A percentile compares a stretch with the other conserved stretches of the same genome.
phyloP scores from a whole-genome alignment of 2,797 vertebrate genomes.

The Parauchenoglanis punctatus region DNA sequence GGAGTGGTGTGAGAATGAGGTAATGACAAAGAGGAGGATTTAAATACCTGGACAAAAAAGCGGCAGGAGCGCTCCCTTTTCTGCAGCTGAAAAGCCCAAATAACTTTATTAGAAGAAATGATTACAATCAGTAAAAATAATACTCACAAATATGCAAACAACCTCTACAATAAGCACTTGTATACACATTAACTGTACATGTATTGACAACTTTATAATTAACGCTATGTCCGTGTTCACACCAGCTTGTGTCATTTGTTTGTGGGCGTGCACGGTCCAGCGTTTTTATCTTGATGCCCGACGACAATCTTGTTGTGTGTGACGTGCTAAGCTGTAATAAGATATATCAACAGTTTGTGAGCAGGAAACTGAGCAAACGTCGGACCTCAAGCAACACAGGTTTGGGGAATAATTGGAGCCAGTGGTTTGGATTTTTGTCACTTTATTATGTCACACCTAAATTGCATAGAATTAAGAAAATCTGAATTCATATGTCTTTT shows the following conservation, averaged over 20 bases:
- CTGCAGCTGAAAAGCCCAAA: conserved; percentile 91
- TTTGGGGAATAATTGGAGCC: neutral
- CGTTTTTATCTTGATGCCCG: neutral
- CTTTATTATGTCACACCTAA: neutral
- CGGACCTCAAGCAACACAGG: neutral
- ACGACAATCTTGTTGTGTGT: neutral
- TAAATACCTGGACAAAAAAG: conserved; percentile 98
- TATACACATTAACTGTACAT: neutral
- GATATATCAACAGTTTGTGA: neutral
- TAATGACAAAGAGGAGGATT: conserved; percentile 59
- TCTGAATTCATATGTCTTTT: neutral
- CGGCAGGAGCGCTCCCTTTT: conserved; percentile 99
- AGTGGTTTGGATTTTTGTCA: neutral
- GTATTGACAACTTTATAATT: neutral
- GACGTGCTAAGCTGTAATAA: neutral
- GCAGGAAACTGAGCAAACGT: neutral
- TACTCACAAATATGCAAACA: conserved; percentile 15
- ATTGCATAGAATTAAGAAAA: neutral
- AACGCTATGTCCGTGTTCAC: neutral
- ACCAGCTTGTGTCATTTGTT: neutral
- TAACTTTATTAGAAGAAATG: conserved; percentile 62
- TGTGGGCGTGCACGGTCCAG: neutral
- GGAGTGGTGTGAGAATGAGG: neutral
- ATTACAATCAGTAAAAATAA: conserved; percentile 63
- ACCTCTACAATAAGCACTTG: conserved; percentile 18